Evolutionary conservation across 2,888 invertebrate genomes (phyloP).

Genomic region (Drosophila recens): DNA sequence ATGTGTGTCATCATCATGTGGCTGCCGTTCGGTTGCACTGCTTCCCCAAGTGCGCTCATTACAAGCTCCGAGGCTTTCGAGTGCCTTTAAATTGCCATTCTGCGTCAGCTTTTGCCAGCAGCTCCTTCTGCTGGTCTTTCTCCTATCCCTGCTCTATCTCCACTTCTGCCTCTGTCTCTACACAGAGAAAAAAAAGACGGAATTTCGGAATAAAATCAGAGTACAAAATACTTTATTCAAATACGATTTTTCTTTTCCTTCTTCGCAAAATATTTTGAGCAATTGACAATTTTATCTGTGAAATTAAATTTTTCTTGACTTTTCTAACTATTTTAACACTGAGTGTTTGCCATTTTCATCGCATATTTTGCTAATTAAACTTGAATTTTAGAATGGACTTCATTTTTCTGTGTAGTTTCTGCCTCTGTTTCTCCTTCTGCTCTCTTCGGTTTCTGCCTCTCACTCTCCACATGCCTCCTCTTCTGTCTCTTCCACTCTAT

Average conservation of each 20-base stretch:
- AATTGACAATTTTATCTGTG: too few species aligned
- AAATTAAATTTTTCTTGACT: too few species aligned
- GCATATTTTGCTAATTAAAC: too few species aligned
- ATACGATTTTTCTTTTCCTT: too few species aligned
- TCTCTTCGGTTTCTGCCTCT: neutral
- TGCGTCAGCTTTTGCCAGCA: constrained; percentile 7
- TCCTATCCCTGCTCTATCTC: neutral
- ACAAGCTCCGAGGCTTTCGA: constrained; percentile 58
- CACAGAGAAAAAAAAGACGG: too few species aligned
- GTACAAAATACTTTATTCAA: too few species aligned
- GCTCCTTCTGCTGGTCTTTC: neutral
- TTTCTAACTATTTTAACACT: too few species aligned
- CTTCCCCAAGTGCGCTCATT: constrained; percentile 63
- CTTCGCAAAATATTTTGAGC: too few species aligned
- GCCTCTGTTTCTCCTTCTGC: neutral
- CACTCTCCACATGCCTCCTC: neutral
- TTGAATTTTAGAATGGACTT: too few species aligned
- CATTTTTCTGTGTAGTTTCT: neutral
- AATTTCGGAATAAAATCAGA: too few species aligned
- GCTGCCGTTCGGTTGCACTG: constrained; percentile 32
- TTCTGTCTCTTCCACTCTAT: neutral
- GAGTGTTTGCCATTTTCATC: too few species aligned
- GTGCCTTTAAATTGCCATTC: constrained; percentile 54
- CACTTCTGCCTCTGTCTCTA: neutral
- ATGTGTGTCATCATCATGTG: constrained; percentile 72